Conservation (phyloP, 2,113 vertebrate species). For the Thinocorus orbignyianus region DNA sequence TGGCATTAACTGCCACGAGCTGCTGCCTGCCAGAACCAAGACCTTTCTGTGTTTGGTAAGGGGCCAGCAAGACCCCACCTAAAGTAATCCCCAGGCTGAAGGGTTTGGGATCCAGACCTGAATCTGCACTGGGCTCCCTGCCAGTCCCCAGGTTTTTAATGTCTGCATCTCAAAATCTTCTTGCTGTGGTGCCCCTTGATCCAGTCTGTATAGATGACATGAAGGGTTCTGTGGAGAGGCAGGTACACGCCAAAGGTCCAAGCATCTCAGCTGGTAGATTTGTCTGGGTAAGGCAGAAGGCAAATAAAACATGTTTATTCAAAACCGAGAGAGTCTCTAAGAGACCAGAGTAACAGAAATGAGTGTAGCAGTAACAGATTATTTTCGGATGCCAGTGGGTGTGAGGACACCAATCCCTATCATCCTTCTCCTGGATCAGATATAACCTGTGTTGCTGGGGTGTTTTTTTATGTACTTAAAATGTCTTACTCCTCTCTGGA, state of each 20-base stretch:
- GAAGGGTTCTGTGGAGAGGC: neutral
- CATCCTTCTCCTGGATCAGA: neutral
- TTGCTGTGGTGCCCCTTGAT: neutral
- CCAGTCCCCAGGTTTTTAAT: neutral
- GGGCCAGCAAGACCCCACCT: neutral
- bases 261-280: neutral
- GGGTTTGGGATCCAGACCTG: neutral
- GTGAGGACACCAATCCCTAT: constrained; percentile 8
- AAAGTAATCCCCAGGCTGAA: neutral
- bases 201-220: neutral
- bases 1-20: neutral
- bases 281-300: neutral
- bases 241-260: neutral
- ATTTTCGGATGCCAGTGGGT: constrained; percentile 29
- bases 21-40: neutral
- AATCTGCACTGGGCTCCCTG: neutral
- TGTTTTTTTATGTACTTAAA: neutral
- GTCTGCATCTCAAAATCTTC: neutral
- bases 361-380: neutral
- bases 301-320: neutral
- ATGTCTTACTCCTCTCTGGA: neutral
- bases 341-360: neutral
- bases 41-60: neutral
- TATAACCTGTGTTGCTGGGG: neutral
- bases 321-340: neutral